Evolutionary conservation across 2,113 vertebrate species (phyloP), one percentile per base, ranked within the genome.

Genomic region (Sebastes fasciatus): DNA sequence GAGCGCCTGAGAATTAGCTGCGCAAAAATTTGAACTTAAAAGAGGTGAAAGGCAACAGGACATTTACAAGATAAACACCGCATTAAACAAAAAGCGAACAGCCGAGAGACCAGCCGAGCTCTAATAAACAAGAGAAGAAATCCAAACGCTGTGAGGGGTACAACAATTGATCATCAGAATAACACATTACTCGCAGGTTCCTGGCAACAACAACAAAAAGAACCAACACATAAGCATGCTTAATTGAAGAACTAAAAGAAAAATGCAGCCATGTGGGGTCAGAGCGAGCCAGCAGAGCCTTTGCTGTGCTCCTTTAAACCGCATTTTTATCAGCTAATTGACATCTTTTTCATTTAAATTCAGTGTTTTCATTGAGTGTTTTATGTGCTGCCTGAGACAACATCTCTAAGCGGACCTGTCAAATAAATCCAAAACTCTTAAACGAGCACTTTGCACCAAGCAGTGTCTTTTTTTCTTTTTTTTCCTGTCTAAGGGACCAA

Each of bases 191-290:
- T 78, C 23, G 17, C 60, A 66, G 74, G 40, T 65, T 62, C 21
- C 76, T 71, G 40, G 57, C 58, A 86, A 71, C 61, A 83, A 81
- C 62, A 75, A 79, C 34, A 16, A 11, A 51, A 4, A 64, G 46
- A 52, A 72, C 60, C 42, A 51, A 58, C 64, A 73, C n/a, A 65
- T 26, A 74, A 79, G 74, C 72, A 69, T 34, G 43, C 13, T 54
- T 84, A 80, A 92, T 77, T 81, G 83, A 58, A 69, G 40, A 52
- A 70, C 73, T 46, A 48, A 72, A 86, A 66, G 8, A 11, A 61
- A 61, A 83, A 64, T 11, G 9, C 48, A 54, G 51, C 42, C 19
- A 13, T 63, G 65, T 63, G 67, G 58, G 77, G 62, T 82, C 64
- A 55, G 34, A 72, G 42, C 0, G 4, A 8, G 51, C 21, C 62